A percentile compares a stretch with the other conserved stretches of the same genome.
phyloP scores from a whole-genome alignment of 2,888 invertebrate genomes.

The Neoitamus cyanurus region DNA sequence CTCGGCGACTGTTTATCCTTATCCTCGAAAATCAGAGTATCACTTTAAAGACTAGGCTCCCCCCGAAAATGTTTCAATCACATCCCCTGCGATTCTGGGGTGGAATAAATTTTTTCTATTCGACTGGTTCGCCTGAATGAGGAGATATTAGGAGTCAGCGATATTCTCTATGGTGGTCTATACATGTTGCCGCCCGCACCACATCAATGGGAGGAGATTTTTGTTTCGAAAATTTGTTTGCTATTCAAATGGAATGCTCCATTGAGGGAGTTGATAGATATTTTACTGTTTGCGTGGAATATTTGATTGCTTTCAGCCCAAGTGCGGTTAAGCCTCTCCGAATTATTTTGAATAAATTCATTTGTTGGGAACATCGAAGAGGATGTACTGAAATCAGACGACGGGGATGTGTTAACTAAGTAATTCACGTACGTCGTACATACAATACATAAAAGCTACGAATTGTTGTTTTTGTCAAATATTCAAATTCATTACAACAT shows the following conservation, averaged over 20 bases:
- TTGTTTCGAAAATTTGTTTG: slow-evolving; percentile 40
- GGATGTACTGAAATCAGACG: background rate
- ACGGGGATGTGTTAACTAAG: background rate
- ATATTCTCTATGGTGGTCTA: background rate
- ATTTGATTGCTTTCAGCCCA: slow-evolving; percentile 6
- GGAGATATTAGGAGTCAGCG: slow-evolving; percentile 15
- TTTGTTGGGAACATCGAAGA: slow-evolving; percentile 1
- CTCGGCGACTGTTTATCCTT: background rate
- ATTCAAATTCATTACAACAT: too few relatives aligned
- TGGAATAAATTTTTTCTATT: slow-evolving; percentile 40
- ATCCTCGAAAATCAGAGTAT: background rate
- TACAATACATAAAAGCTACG: background rate
- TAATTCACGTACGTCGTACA: background rate
- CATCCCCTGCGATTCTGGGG: slow-evolving; percentile 9
- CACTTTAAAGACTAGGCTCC: background rate
- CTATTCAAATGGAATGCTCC: slow-evolving; percentile 32
- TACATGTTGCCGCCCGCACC: background rate
- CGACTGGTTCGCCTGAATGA: background rate
- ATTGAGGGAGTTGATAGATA: slow-evolving; percentile 27
- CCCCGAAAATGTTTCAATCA: slow-evolving; percentile 8
- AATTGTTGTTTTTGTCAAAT: too few relatives aligned
- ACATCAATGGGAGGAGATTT: background rate
- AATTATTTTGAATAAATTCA: slow-evolving; percentile 27
- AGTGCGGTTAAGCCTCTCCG: background rate
- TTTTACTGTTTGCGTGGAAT: slow-evolving; percentile 28